These are phyloP conservation scores for Acleris literana DNA, from an alignment of 2,888 invertebrate species.

Conservation along the genomic window DNA sequence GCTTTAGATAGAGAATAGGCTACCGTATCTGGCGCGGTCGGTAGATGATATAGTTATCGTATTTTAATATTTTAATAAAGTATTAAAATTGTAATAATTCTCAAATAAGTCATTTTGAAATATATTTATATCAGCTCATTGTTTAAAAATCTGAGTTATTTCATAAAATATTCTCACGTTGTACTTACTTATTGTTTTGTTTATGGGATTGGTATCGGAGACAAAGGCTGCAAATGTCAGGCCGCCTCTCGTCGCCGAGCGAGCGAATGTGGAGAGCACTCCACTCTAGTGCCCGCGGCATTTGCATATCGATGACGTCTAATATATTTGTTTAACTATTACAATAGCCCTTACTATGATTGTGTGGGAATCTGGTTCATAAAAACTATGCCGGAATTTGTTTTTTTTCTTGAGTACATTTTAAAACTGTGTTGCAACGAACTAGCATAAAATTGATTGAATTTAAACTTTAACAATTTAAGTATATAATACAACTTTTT, in stretches of 20 bases:
- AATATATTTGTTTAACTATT: conserved; percentile 31
- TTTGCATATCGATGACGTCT: conserved; percentile 78
- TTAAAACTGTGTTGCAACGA: no score
- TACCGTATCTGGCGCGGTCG: conserved; percentile 5
- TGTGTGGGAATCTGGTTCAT: conserved; percentile 17
- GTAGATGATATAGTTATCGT: not conserved
- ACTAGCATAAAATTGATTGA: no score
- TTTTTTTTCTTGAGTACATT: no score
- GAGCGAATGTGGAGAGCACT: conserved; percentile 61
- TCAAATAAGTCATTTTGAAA: not conserved
- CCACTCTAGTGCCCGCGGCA: conserved; percentile 55
- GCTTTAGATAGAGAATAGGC: conserved; percentile 19
- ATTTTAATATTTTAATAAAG: not conserved
- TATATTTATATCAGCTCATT: conserved; percentile 22
- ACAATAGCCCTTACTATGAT: conserved; percentile 17
- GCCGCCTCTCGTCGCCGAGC: conserved; percentile 54
- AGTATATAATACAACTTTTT: no score
- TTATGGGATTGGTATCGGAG: conserved; percentile 50
- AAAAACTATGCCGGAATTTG: no score
- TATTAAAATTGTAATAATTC: no score
- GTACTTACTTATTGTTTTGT: conserved; percentile 38
- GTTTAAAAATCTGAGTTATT: conserved; percentile 23
- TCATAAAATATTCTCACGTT: conserved; percentile 53
- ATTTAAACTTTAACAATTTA: no score
- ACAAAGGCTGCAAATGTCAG: conserved; percentile 72